These are phyloP conservation scores for Lanistes nyassanus DNA, from an alignment of 1,140 invertebrate species.

Conservation along the genomic window DNA sequence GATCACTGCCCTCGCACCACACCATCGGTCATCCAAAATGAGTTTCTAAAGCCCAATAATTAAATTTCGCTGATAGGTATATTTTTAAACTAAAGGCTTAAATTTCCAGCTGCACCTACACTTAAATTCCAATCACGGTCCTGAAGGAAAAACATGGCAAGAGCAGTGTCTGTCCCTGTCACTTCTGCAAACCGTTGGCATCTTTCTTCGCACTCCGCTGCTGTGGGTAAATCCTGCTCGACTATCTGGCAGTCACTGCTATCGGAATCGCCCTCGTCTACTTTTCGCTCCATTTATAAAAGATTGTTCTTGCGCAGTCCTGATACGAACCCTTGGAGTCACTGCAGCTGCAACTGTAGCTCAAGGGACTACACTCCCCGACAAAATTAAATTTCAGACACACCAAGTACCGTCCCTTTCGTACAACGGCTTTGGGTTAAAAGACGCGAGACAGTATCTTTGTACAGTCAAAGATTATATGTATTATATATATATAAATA, in stretches of 20 bases:
- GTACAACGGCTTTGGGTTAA: no score
- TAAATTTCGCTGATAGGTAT: no score
- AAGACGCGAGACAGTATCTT: no score
- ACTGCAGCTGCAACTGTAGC: no score
- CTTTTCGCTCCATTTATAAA: not conserved
- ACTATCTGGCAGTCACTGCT: slow-evolving; percentile 33
- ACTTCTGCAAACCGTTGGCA: slow-evolving; percentile 70
- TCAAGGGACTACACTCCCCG: no score
- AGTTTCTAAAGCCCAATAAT: no score
- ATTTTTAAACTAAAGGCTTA: no score
- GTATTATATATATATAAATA: not conserved
- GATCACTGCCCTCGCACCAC: not conserved
- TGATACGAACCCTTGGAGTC: no score
- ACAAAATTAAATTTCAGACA: no score
- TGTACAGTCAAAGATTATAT: no score
- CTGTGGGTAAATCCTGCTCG: slow-evolving; percentile 61
- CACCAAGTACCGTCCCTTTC: no score
- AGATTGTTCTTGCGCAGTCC: not conserved
- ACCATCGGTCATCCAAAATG: not conserved
- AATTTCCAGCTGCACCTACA: slow-evolving; percentile 46
- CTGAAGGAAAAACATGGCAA: slow-evolving; percentile 72
- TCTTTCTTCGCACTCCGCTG: slow-evolving; percentile 65
- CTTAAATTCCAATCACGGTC: slow-evolving; percentile 71
- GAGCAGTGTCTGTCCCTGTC: slow-evolving; percentile 70
- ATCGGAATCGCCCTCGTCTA: slow-evolving; percentile 13